phyloP scores from a whole-genome alignment of 1,140 invertebrate genomes.

The Heterodera schachtii region DNA sequence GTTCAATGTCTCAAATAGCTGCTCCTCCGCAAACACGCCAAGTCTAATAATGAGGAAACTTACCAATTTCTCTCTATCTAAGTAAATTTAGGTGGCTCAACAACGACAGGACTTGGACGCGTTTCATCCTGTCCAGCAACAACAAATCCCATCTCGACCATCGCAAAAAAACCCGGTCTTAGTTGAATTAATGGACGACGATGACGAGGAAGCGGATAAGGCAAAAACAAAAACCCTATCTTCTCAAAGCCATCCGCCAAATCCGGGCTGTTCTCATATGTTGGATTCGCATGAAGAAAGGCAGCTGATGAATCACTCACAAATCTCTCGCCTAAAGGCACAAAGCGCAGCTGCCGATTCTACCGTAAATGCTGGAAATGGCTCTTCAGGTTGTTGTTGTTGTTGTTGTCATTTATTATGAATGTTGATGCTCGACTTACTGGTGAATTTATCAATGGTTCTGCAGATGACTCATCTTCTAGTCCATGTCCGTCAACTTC shows the following conservation, averaged over 20 bases:
- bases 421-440: background rate
- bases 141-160: background rate
- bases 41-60: background rate
- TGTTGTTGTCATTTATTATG: background rate
- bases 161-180: background rate
- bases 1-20: background rate
- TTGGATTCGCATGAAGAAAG: background rate
- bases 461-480: background rate
- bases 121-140: background rate
- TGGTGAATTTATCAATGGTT: too few species aligned
- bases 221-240: background rate
- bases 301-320: background rate
- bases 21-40: background rate
- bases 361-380: slow-evolving; percentile 12
- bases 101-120: background rate
- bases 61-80: background rate
- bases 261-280: background rate
- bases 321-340: slow-evolving; percentile 11
- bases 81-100: background rate
- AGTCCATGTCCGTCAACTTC: slow-evolving; percentile 6
- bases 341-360: slow-evolving; percentile 27
- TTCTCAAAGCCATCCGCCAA: background rate
- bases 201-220: background rate
- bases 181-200: background rate
- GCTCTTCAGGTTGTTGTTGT: background rate